phyloP scores from a whole-genome alignment of 2,113 vertebrate species.

The Anarrhichthys ocellatus region DNA sequence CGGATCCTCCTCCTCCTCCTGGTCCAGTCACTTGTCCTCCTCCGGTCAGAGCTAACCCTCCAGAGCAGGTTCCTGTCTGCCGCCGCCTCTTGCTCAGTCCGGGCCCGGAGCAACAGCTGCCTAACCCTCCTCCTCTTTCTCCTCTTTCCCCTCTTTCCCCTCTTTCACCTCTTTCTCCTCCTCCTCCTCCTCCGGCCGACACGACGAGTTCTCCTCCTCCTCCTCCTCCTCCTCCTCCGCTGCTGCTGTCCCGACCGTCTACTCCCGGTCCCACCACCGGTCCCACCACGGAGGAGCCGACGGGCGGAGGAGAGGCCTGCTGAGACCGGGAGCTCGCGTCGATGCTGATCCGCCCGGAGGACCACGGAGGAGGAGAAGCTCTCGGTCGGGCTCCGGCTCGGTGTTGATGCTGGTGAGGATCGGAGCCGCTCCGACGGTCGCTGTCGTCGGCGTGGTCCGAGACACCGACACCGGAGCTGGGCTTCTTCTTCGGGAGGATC shows the following conservation, averaged over 20 bases:
- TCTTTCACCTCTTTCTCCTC: too few relatives aligned
- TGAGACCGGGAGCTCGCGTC: slow-evolving; percentile 85
- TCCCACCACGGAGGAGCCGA: slow-evolving; percentile 79
- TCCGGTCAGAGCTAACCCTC: slow-evolving; percentile 80
- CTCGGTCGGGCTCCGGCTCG: slow-evolving; percentile 85
- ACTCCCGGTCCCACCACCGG: slow-evolving; percentile 84
- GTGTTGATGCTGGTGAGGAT: slow-evolving; percentile 84
- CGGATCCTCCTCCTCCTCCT: slow-evolving; percentile 82
- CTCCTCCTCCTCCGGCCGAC: slow-evolving; percentile 48
- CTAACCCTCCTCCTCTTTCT: slow-evolving; percentile 71
- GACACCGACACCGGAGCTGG: slow-evolving; percentile 85
- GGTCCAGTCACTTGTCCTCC: slow-evolving; percentile 86
- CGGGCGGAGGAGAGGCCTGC: slow-evolving; percentile 84
- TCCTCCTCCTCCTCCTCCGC: slow-evolving; percentile 31
- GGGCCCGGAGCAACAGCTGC: slow-evolving; percentile 86
- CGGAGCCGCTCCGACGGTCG: slow-evolving; percentile 85
- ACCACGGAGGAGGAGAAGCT: slow-evolving; percentile 90
- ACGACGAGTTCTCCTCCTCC: slow-evolving; percentile 79
- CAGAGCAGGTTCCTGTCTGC: slow-evolving; percentile 83
- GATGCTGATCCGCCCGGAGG: slow-evolving; percentile 78
- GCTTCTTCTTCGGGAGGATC: slow-evolving; percentile 96
- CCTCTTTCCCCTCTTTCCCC: neutral
- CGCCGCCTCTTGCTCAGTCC: slow-evolving; percentile 87
- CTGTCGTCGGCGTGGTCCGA: slow-evolving; percentile 85
- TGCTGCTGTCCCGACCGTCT: slow-evolving; percentile 78